Percentiles rank a stretch among this genome's conserved stretches.
These are phyloP conservation scores for Solea senegalensis DNA, from an alignment of 2,113 vertebrate genomes.

Conservation along the genomic window DNA sequence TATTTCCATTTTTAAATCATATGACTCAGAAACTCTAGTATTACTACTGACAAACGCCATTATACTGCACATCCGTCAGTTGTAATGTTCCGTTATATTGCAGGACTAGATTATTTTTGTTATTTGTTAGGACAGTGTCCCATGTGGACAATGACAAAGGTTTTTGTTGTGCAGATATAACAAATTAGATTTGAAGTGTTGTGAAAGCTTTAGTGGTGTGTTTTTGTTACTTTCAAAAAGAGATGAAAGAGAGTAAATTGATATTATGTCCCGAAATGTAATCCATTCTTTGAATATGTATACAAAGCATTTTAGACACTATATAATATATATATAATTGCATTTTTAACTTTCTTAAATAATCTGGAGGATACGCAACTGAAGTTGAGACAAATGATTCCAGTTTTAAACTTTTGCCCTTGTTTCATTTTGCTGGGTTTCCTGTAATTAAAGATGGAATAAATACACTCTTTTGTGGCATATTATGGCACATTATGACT, in stretches of 20 bases:
- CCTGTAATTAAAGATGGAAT: slow-evolving; percentile 44
- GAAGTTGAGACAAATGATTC: slow-evolving; percentile 14
- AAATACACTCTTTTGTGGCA: slow-evolving; percentile 42
- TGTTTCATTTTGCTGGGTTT: slow-evolving; percentile 36
- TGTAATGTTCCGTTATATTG: too few relatives aligned
- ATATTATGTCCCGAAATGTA: neutral
- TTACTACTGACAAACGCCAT: too few relatives aligned
- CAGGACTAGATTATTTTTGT: too few relatives aligned
- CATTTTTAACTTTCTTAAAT: slow-evolving; percentile 17
- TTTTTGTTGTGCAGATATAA: too few relatives aligned
- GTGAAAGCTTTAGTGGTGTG: too few relatives aligned
- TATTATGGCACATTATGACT: slow-evolving; percentile 34
- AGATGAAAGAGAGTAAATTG: too few relatives aligned
- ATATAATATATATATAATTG: slow-evolving; percentile 3
- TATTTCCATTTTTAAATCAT: too few relatives aligned
- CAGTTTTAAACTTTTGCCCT: slow-evolving; percentile 11
- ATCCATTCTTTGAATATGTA: neutral
- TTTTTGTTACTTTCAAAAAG: neutral
- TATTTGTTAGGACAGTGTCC: too few relatives aligned
- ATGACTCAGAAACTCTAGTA: too few relatives aligned
- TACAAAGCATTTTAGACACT: slow-evolving; percentile 13
- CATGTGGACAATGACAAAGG: too few relatives aligned
- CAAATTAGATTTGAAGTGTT: too few relatives aligned
- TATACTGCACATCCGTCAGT: too few relatives aligned
- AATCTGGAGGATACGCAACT: slow-evolving; percentile 18